Percentiles rank a stretch among this genome's conserved stretches.
Evolutionary conservation across 2,113 vertebrate species (phyloP).

Genomic region (Shinisaurus crocodilurus): DNA sequence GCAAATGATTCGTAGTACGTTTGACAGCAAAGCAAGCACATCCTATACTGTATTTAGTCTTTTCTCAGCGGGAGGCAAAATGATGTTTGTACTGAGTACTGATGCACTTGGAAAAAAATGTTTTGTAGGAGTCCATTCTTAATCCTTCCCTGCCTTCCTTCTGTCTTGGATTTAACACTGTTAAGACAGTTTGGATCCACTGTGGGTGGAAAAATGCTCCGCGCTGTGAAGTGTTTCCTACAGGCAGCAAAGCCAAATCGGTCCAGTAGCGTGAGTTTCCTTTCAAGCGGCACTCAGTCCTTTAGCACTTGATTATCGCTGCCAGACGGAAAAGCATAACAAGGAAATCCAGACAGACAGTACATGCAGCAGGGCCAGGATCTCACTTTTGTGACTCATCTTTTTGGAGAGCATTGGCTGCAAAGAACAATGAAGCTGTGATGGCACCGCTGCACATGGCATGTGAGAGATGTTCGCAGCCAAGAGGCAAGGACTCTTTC

Average conservation of each 20-base stretch:
- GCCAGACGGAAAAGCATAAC: conserved; percentile 42
- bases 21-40: not conserved
- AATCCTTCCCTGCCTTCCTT: accelerated
- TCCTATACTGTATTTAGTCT: not conserved
- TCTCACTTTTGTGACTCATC: conserved; percentile 58
- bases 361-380: conserved; percentile 53
- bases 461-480: conserved; percentile 28
- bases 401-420: conserved; percentile 38
- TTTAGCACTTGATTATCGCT: conserved; percentile 40
- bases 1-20: not conserved
- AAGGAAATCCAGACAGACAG: conserved; percentile 58
- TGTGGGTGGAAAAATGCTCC: conserved; percentile 26
- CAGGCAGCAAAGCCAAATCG: conserved; percentile 18
- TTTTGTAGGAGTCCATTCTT: not conserved
- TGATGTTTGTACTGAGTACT: not conserved
- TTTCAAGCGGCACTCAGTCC: conserved; percentile 26
- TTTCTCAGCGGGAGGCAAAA: not conserved
- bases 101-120: not conserved
- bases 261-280: conserved; percentile 47
- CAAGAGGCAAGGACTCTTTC: conserved; percentile 67
- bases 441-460: conserved; percentile 32
- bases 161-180: not conserved
- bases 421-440: conserved; percentile 18
- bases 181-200: conserved; percentile 4
- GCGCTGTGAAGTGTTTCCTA: conserved; percentile 42